Percentiles rank a stretch among this genome's conserved stretches.
These are phyloP conservation scores for Chironex yamaguchii DNA, from an alignment of 30 jellyfish, hydroid and myxozoan genomes.

Conservation along the genomic window DNA sequence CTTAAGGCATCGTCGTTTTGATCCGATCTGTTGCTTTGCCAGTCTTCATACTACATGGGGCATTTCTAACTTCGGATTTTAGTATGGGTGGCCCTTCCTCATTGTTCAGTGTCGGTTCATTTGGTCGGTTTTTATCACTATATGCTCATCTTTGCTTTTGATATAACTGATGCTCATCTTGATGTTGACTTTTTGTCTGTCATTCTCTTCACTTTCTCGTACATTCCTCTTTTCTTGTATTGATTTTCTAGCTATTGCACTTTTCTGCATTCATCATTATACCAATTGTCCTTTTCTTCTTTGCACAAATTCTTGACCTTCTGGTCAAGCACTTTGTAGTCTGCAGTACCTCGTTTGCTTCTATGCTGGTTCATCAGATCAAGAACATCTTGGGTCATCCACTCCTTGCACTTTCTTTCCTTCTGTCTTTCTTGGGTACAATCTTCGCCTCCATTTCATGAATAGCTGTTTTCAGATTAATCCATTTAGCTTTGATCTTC, in stretches of 20 bases:
- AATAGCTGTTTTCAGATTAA: not conserved
- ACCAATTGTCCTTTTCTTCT: conserved; percentile 26
- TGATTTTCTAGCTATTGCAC: not conserved
- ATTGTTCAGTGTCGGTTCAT: not conserved
- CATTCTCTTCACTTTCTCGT: conserved; percentile 4
- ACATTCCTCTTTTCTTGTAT: not conserved
- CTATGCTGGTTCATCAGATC: conserved; percentile 24
- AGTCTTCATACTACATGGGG: not conserved
- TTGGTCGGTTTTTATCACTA: not conserved
- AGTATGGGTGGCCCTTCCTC: conserved; percentile 9
- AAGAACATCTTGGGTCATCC: conserved; percentile 43
- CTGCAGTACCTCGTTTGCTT: not conserved
- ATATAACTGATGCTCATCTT: not conserved
- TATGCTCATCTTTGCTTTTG: not conserved
- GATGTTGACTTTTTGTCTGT: not conserved
- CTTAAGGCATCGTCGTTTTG: not conserved
- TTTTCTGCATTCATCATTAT: not conserved
- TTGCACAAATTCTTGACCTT: not conserved
- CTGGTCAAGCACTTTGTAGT: not conserved
- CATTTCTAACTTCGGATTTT: not conserved
- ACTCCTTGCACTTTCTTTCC: conserved; percentile 4
- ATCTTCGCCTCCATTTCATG: conserved; percentile 2
- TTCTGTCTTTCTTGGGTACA: not conserved
- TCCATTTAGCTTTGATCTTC: conserved; percentile 1
- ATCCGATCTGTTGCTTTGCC: not conserved